Base-by-base conservation (phyloP, 2,113 vertebrate species). In the Trochalopteron elliotii region DNA sequence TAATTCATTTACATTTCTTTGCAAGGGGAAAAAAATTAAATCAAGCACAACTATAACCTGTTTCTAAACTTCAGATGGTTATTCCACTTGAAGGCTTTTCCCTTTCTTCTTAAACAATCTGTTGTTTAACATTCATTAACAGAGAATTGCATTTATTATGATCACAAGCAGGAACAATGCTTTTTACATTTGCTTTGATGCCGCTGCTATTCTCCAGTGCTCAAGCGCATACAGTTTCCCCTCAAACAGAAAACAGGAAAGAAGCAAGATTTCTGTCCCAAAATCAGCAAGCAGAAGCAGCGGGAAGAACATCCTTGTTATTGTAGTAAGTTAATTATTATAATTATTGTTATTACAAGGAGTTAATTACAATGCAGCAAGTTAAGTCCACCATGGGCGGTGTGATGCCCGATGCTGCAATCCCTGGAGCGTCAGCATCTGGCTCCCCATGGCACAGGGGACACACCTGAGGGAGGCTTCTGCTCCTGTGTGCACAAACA, bases 301-400 rank as follows among this genome's bases (percentile, higher is more conserved):
- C 47, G 14, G 14, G 56, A 70, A 92, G 92, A 93, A 75, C 76
- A 87, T 89, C 83, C 78, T 93, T 90, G 49, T 95, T 93, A 89
- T 89, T 90, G 96, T 65, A 92, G 80, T n/a, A n/a, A 93, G 89
- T 68, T 90, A 96, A 97, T 95, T 92, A 89, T 89, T 68, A 44
- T 86, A 95, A 96, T 95, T 87, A 89, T 95, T 96, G 95, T 89
- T 96, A 95, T 90, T 94, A 94, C 86, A 83, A 93, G 68, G 65
- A 84, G 77, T 72, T 93, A 92, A 94, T 92, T 89, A 78, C 86
- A 82, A 65, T 6, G 77, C 83, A 93, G 57, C 67, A 64, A 89
- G 72, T 82, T 56, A 69, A 90, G 92, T 57, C 65, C 90, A 83
- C 87, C 56, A 24, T 23, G 83, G 91, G 83, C 28, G 16, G 80